A percentile compares a stretch with the other conserved stretches of the same genome.
Conservation (phyloP, 2,888 invertebrate species). For the Drosophila anomalata region DNA sequence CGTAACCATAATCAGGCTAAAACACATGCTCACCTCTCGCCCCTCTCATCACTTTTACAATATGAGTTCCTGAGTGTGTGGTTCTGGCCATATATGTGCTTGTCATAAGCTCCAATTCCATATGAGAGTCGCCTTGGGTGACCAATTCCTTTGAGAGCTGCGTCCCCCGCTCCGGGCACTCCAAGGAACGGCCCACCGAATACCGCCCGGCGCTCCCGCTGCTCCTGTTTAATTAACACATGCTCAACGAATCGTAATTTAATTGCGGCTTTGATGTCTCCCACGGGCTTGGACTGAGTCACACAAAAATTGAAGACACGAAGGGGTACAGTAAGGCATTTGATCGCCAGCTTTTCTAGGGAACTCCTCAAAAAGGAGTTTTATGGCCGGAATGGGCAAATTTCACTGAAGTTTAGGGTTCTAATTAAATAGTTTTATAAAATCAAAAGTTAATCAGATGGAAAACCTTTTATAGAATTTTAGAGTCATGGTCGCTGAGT, state of each 20-base stretch:
- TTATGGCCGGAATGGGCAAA: neutral
- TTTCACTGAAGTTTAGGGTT: neutral
- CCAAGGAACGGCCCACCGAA: conserved; percentile 43
- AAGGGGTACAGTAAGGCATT: neutral
- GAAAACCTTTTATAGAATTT: too few relatives aligned
- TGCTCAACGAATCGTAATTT: conserved; percentile 83
- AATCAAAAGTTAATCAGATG: conserved; percentile 5
- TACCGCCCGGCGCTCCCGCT: neutral
- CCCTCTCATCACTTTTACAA: neutral
- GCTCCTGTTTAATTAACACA: conserved; percentile 81
- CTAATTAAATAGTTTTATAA: neutral
- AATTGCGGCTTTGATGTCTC: conserved; percentile 70
- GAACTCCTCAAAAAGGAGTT: neutral
- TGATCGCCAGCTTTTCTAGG: conserved; percentile 2
- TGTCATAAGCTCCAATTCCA: conserved; percentile 35
- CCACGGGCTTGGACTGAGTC: conserved; percentile 41
- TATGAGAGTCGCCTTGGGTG: conserved; percentile 41
- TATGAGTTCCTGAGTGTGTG: conserved; percentile 4
- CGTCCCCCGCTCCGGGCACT: conserved; percentile 46
- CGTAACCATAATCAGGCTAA: conserved; percentile 71
- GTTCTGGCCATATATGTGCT: conserved; percentile 16
- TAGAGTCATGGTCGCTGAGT: too few relatives aligned
- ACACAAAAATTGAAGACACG: conserved; percentile 34
- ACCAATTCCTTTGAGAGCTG: conserved; percentile 43
- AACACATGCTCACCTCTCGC: conserved; percentile 60